phyloP scores from a whole-genome alignment of 1,140 invertebrate species.

The Anoplolepis gracilipes region DNA sequence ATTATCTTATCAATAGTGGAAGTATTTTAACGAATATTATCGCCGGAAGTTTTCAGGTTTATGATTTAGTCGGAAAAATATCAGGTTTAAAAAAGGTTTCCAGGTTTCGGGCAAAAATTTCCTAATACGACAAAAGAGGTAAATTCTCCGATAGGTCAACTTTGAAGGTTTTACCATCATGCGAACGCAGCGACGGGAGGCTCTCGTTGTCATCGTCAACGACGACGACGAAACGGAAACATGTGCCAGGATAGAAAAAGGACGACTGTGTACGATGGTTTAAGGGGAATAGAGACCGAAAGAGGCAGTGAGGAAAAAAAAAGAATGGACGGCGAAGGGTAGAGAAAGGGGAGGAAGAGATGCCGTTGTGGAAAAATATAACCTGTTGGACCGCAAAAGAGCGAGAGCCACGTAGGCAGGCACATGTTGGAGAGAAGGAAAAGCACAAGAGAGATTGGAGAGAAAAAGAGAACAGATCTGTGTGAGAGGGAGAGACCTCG shows the following conservation, averaged over 20 bases:
- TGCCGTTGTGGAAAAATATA: conserved; percentile 82
- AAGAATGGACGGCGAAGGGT: conserved; percentile 50
- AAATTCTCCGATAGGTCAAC: background rate
- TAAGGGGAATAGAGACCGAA: conserved; percentile 33
- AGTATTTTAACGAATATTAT: background rate
- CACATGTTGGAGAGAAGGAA: conserved; percentile 57
- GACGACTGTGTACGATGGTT: conserved; percentile 21
- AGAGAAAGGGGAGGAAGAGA: conserved; percentile 53
- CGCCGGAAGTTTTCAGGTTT: background rate
- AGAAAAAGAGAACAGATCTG: conserved; percentile 66
- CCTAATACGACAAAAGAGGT: background rate
- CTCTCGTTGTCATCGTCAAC: conserved; percentile 28
- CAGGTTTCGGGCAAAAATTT: no score
- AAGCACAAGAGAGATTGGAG: conserved; percentile 51
- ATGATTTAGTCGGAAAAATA: background rate
- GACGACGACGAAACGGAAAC: conserved; percentile 43
- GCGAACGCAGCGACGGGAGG: conserved; percentile 54
- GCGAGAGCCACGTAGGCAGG: conserved; percentile 58
- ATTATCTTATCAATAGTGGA: background rate
- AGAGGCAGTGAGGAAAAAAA: conserved; percentile 15
- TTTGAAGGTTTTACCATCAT: conserved; percentile 35
- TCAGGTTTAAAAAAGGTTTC: no score
- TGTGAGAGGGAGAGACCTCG: conserved; percentile 62
- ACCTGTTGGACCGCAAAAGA: conserved; percentile 84
- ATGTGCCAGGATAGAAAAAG: conserved; percentile 51